Conservation (phyloP, 2,797 vertebrate species). For the Paedocypris micromegethes region DNA sequence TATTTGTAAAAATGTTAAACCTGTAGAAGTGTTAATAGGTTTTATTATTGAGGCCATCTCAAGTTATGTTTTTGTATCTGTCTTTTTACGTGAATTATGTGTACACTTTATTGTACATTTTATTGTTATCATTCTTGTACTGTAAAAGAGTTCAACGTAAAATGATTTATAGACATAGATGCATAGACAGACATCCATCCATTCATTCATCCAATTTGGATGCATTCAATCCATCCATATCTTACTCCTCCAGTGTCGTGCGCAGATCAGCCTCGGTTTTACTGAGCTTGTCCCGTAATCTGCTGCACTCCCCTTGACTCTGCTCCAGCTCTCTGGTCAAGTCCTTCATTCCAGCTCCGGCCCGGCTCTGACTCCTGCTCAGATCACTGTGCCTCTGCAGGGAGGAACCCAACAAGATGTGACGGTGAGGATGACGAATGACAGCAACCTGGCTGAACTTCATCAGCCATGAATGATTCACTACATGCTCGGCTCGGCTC, state of each 20-base stretch:
- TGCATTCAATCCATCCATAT: slow-evolving; percentile 24
- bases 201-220: background rate
- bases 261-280: slow-evolving; percentile 82
- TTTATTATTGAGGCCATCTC: too few species aligned
- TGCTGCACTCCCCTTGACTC: slow-evolving; percentile 67
- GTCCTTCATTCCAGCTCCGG: slow-evolving; percentile 65
- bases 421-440: slow-evolving; percentile 1
- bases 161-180: too few species aligned
- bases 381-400: slow-evolving; percentile 71
- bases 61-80: too few species aligned
- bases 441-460: slow-evolving; percentile 1
- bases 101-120: too few species aligned
- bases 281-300: slow-evolving; percentile 71
- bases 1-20: too few species aligned
- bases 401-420: slow-evolving; percentile 11
- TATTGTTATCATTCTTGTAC: too few species aligned
- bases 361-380: slow-evolving; percentile 65
- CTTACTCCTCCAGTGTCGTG: slow-evolving; percentile 89
- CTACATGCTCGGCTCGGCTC: background rate
- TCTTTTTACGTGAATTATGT: too few species aligned
- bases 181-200: too few species aligned
- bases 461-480: background rate
- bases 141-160: too few species aligned
- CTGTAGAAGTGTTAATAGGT: too few species aligned
- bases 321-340: slow-evolving; percentile 70